phyloP scores from a whole-genome alignment of 37 sponge, comb jelly and placozoan species.

The Lycopodina hypogea region DNA sequence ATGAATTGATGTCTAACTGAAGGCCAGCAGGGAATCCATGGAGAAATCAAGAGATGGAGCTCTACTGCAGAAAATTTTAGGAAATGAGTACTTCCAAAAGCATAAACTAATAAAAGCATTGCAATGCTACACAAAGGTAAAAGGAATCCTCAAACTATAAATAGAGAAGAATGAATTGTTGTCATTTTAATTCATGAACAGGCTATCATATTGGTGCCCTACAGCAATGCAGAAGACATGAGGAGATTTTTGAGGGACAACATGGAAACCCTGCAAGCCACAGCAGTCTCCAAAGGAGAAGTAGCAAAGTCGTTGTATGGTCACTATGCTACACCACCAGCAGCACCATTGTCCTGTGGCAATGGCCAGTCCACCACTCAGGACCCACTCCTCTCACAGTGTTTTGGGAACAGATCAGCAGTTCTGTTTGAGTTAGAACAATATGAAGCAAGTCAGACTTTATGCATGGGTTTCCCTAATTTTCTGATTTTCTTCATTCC shows the following conservation, averaged over 20 bases:
- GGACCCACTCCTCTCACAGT: slow-evolving; percentile 16
- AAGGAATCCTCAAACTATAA: neutral
- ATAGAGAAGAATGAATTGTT: too few species aligned
- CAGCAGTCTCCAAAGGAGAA: neutral
- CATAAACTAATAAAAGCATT: slow-evolving; percentile 2
- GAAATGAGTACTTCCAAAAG: slow-evolving; percentile 22
- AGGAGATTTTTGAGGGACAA: neutral
- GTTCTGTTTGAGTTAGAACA: slow-evolving; percentile 39
- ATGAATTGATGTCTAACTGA: too few species aligned
- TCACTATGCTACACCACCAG: too few species aligned
- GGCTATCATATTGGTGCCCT: slow-evolving; percentile 21
- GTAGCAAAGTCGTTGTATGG: neutral
- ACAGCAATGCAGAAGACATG: neutral
- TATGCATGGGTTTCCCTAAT: too few species aligned
- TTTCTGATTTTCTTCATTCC: too few species aligned
- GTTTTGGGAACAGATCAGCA: slow-evolving; percentile 61
- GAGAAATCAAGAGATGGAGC: slow-evolving; percentile 21
- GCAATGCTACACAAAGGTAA: slow-evolving; percentile 29
- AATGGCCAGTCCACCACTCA: neutral
- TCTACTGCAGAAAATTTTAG: slow-evolving; percentile 4
- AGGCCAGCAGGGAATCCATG: too few species aligned
- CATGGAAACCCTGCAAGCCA: neutral
- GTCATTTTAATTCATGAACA: neutral
- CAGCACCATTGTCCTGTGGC: neutral
- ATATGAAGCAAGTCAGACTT: slow-evolving; percentile 14